Evolutionary conservation across 2,797 vertebrate genomes (phyloP), one percentile per base, ranked within the genome.

Genomic region (Microctenopoma steveboyesi): DNA sequence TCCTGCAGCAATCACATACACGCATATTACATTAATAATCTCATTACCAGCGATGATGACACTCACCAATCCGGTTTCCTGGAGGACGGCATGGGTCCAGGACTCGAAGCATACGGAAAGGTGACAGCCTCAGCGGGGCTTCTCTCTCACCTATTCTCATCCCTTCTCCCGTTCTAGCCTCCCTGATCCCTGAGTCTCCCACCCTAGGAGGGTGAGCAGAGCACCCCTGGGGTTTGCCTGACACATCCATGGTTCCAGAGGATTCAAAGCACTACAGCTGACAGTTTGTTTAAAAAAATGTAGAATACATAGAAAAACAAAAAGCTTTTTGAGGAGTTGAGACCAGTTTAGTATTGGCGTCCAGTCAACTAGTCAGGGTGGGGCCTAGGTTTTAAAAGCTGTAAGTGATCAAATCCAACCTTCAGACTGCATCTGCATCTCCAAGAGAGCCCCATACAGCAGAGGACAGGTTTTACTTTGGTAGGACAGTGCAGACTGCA

Each of bases 51-150:
- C 28, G 6, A 7, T 25, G 48, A 54, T 52, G 33, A 72, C 14
- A 92, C 93, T 93, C 88, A 94, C 93, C 93, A 22, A 94, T 93
- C 28, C 89, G 88, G 60, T 85, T 91, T 63, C 91, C 92, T 4
- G 89, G 86, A 59, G 91, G 86, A 56, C 90, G 91, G 72, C 92
- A 93, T 0, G 91, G 88, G 74, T 94, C 92, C 69, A 93, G 83
- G 76, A 93, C 85, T 49, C 91, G 87, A 42, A 93, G 92, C 92
- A 93, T 94, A 49, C 91, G 90, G 74, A 94, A 93, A 30, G 93
- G 92, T 25, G 93, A 93, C 51, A 91, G 78, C 72, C 91, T 91
- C 58, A 91, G 79, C 0, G 91, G 87, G 69, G 79, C 22, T 28
- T 90, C 91, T 69, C 92, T 82, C 49, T 92, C 92, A 33, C 74